Evolutionary conservation across 2,888 invertebrate genomes (phyloP).

Genomic region (Serripes groenlandicus): DNA sequence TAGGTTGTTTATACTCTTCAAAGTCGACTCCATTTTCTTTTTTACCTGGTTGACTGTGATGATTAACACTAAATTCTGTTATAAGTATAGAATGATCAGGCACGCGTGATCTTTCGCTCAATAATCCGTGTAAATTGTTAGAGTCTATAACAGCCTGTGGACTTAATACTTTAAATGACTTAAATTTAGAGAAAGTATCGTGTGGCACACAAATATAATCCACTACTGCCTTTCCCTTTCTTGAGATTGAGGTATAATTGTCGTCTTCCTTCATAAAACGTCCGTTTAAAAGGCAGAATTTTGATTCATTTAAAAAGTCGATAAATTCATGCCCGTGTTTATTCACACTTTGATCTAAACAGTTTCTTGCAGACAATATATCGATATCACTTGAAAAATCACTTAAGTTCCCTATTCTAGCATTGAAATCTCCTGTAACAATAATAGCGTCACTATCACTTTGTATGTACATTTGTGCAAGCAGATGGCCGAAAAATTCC

Average conservation of each 20-base stretch:
- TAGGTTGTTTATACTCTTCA: background rate
- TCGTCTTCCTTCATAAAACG: constrained; percentile 32
- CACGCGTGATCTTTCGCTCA: constrained; percentile 30
- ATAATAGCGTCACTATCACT: constrained; percentile 35
- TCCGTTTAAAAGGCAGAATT: constrained; percentile 48
- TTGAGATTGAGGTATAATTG: constrained; percentile 40
- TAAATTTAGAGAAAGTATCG: constrained; percentile 28
- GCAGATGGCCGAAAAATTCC: constrained; percentile 35
- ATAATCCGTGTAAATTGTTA: constrained; percentile 18
- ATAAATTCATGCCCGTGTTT: constrained; percentile 42
- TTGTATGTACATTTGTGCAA: constrained; percentile 34
- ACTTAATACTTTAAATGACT: constrained; percentile 25
- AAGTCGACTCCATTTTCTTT: too few species aligned
- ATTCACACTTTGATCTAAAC: constrained; percentile 32
- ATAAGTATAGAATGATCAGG: too few species aligned
- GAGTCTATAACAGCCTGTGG: constrained; percentile 14
- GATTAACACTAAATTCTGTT: too few species aligned
- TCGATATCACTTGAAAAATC: constrained; percentile 27
- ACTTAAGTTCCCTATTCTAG: constrained; percentile 34
- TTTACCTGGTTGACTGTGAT: too few species aligned
- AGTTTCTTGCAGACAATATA: constrained; percentile 10
- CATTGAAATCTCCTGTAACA: constrained; percentile 43
- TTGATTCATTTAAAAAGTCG: constrained; percentile 37
- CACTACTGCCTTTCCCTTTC: constrained; percentile 38
- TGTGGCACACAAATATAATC: constrained; percentile 44